Base-by-base conservation (phyloP, 2,797 vertebrate genomes). In the Scomberomorus guttatus region DNA sequence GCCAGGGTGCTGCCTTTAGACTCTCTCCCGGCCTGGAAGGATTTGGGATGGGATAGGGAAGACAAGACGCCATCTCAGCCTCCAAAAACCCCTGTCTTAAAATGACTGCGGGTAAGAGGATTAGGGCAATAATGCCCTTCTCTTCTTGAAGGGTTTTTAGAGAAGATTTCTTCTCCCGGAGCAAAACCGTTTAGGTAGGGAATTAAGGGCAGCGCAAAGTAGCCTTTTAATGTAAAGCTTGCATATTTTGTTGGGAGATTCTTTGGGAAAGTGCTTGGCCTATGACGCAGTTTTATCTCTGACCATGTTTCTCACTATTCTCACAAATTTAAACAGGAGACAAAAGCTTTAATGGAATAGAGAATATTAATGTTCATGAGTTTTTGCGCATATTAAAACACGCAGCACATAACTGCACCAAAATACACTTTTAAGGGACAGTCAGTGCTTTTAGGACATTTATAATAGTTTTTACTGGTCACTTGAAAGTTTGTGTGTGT, bases 71-170 rank as follows among this genome's bases (percentile, higher is more conserved):
- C 96, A 96, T 96, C 95, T 96, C 96, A 97, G 96, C 95, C 95
- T 96, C 95, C 95, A 95, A 96, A 90, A 97, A 96, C 74, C 96
- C 95, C 96, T 96, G 96, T 97, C 96, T 97, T 96, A 96, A 97
- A 97, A 97, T 96, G 97, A 97, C 96, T 96, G 96, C 96, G 95
- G 96, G 94, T 99, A 99, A 99, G 97, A 98, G 98, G 98, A 99
- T 99, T 99, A 99, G 96, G 96, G 96, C 94, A 96, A 97, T 99
- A 98, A 98, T 97, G 96, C 97, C 96, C 96, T 97, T 98, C 97
- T 97, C 96, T 97, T 97, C 96, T 97, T 97, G 95, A 97, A 97
- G 96, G 90, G 92, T 95, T 96, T 96, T 96, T 93, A 96, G 96
- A 97, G 97, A 97, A 98, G 97, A 98, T 98, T 98, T 98, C 95